These are phyloP conservation scores for Drosophila persimilis DNA, from an alignment of 1,140 invertebrate genomes.

Conservation along the genomic window DNA sequence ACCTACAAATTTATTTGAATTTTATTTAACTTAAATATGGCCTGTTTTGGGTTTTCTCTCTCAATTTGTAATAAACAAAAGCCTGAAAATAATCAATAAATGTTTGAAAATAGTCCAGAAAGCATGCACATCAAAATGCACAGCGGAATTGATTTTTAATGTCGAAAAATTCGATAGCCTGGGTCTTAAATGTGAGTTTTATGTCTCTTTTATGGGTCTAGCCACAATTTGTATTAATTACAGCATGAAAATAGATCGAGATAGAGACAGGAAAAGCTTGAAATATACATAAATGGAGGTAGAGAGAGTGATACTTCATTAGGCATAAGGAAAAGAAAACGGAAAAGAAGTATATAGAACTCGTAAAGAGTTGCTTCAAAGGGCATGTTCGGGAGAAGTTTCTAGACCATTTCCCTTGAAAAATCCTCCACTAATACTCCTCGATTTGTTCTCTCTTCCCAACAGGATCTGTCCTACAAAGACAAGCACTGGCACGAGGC, in stretches of 20 bases:
- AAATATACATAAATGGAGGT: no score
- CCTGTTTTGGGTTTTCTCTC: no score
- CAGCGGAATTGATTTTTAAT: constrained; percentile 22
- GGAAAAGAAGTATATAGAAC: no score
- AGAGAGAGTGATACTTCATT: no score
- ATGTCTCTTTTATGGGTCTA: constrained; percentile 41
- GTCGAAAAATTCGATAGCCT: neutral
- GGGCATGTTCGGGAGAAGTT: no score
- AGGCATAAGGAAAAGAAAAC: no score
- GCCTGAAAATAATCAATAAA: constrained; percentile 28
- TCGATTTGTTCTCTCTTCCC: constrained; percentile 15
- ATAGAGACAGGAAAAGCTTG: neutral
- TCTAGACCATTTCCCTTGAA: neutral
- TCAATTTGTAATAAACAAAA: no score
- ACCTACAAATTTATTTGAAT: no score
- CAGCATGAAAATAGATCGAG: constrained; percentile 22
- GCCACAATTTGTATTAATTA: constrained; percentile 35
- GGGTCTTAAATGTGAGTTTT: constrained; percentile 23
- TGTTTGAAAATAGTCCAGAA: constrained; percentile 8
- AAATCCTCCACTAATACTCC: constrained; percentile 23
- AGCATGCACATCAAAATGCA: no score
- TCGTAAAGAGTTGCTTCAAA: no score
- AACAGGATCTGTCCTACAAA: constrained; percentile 99
- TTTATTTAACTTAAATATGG: no score
- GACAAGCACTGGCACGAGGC: constrained; percentile 99